Percentiles rank a stretch among this genome's conserved stretches.
These are phyloP conservation scores for Lithobius niger DNA, from an alignment of 1,140 invertebrate species.

Conservation along the genomic window DNA sequence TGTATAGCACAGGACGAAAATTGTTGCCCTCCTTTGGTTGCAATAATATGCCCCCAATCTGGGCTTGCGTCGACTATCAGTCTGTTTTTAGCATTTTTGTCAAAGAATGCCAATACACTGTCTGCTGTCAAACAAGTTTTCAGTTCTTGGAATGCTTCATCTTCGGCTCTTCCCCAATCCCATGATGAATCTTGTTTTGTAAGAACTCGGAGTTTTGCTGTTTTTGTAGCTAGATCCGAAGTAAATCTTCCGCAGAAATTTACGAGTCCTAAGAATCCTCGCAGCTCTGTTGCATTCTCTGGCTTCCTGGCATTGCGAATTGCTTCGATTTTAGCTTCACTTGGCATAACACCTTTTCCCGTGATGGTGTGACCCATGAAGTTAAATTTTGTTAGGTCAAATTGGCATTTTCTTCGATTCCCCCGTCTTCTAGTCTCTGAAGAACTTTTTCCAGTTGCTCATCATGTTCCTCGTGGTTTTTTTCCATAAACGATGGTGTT, in stretches of 20 bases:
- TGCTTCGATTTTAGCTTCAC: slow-evolving; percentile 17
- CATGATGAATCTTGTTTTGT: slow-evolving; percentile 14
- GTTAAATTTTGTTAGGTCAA: slow-evolving; percentile 14
- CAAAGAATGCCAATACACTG: slow-evolving; percentile 16
- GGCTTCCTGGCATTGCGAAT: slow-evolving; percentile 16
- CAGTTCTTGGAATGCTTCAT: slow-evolving; percentile 19
- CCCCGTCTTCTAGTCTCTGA: slow-evolving; percentile 14
- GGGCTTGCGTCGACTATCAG: slow-evolving; percentile 34
- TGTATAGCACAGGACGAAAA: slow-evolving; percentile 32
- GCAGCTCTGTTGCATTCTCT: slow-evolving; percentile 15
- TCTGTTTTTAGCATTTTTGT: slow-evolving; percentile 20
- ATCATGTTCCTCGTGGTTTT: slow-evolving; percentile 19
- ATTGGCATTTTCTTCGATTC: slow-evolving; percentile 20
- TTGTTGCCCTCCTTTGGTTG: slow-evolving; percentile 1
- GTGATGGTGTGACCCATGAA: too few relatives aligned
- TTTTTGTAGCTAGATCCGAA: slow-evolving; percentile 17
- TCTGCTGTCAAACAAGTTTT: slow-evolving; percentile 12
- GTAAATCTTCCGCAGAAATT: slow-evolving; percentile 22
- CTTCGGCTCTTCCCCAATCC: slow-evolving; percentile 17
- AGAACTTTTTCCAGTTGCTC: slow-evolving; percentile 18
- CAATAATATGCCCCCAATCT: slow-evolving; percentile 19
- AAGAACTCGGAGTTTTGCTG: slow-evolving; percentile 17
- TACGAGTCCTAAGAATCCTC: slow-evolving; percentile 19
- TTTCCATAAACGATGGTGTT: background rate
- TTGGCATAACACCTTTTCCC: slow-evolving; percentile 18